Evolutionary conservation across 2,888 invertebrate genomes (phyloP).

Genomic region (Caenorhabditis afra): DNA sequence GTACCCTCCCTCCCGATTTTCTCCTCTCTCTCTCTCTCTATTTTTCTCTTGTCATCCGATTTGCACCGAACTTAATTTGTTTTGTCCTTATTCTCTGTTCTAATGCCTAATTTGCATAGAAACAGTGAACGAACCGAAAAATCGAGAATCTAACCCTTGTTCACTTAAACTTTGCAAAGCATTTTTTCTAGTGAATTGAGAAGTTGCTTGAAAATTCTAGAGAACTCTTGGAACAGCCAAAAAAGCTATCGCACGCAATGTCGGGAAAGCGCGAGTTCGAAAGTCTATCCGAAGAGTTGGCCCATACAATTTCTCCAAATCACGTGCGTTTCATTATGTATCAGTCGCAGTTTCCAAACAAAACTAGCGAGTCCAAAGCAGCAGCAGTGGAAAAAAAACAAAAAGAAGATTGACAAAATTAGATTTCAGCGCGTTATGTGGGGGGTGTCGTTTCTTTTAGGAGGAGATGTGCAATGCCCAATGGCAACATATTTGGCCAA

Average conservation of each 20-base stretch:
- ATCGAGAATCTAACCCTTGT: too few species aligned
- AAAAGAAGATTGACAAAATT: constrained; percentile 47
- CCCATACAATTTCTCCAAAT: neutral
- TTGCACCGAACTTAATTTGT: neutral
- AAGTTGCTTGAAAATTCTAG: too few species aligned
- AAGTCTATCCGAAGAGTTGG: too few species aligned
- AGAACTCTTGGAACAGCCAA: too few species aligned
- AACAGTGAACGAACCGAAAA: too few species aligned
- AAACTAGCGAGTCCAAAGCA: neutral
- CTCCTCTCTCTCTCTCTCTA: too few species aligned
- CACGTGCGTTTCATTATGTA: too few species aligned
- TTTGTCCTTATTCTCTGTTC: neutral
- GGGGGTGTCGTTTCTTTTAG: constrained; percentile 49
- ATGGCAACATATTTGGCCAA: constrained; percentile 46
- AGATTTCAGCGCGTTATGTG: constrained; percentile 48
- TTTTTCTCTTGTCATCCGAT: constrained; percentile 17
- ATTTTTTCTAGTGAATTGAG: too few species aligned
- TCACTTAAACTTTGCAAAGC: too few species aligned
- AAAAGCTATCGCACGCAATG: neutral
- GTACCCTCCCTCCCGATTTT: neutral
- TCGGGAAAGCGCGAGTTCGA: neutral
- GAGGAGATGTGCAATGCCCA: constrained; percentile 37
- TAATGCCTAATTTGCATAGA: too few species aligned
- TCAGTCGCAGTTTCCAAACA: too few species aligned
- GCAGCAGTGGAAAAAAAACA: constrained; percentile 22